These are phyloP conservation scores for Busseola fusca DNA, from an alignment of 2,888 invertebrate genomes.

Conservation along the genomic window DNA sequence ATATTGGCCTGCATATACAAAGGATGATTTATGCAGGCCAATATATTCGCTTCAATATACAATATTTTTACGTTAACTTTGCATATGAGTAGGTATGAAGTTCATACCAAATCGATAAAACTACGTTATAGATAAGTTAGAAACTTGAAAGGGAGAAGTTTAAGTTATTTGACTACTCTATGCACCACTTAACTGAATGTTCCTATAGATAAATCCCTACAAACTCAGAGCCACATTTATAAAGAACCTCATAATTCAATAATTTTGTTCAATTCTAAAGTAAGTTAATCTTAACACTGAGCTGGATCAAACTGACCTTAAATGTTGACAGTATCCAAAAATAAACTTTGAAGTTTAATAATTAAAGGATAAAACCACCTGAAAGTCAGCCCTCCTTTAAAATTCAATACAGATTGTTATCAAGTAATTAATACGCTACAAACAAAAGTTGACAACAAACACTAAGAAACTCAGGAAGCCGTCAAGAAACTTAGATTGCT, in stretches of 20 bases:
- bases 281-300: not conserved
- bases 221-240: not conserved
- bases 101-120: not conserved
- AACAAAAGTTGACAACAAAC: slow-evolving; percentile 59
- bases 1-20: not conserved
- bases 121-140: slow-evolving; percentile 8
- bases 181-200: not conserved
- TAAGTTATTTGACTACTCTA: not conserved
- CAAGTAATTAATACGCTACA: slow-evolving; percentile 53
- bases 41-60: not conserved
- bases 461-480: slow-evolving; percentile 44
- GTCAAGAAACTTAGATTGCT: slow-evolving; percentile 60
- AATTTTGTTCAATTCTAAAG: not conserved
- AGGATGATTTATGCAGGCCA: not conserved
- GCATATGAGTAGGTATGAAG: not conserved
- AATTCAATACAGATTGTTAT: slow-evolving; percentile 45
- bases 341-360: not conserved
- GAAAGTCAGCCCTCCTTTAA: not conserved
- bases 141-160: not conserved
- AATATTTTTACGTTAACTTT: slow-evolving; percentile 18
- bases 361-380: not conserved
- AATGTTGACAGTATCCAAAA: not conserved
- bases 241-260: not conserved
- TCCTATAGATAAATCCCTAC: not conserved
- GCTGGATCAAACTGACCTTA: not conserved